Conservation (phyloP, 2,888 invertebrate species). For the Xanthia togata region DNA sequence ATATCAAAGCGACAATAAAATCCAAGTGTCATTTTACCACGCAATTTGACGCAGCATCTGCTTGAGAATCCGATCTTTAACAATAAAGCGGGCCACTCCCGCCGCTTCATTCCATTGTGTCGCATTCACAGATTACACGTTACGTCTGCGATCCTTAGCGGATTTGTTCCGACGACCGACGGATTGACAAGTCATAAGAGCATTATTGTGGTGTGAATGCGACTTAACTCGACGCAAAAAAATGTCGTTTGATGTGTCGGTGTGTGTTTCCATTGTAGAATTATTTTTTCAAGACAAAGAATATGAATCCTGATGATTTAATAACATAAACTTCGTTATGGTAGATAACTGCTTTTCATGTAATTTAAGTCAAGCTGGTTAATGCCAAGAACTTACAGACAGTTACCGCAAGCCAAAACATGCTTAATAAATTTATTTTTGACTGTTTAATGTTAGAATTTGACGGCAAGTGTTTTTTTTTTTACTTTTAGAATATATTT, state of each 20-base stretch:
- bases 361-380: background rate
- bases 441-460: background rate
- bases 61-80: conserved; percentile 35
- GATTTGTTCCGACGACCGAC: conserved; percentile 60
- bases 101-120: conserved; percentile 65
- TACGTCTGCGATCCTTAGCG: conserved; percentile 65
- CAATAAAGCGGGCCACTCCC: conserved; percentile 59
- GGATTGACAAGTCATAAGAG: conserved; percentile 70
- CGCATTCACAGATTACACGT: conserved; percentile 61
- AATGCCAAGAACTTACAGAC: background rate
- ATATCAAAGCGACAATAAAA: conserved; percentile 12
- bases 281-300: background rate
- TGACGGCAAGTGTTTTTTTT: background rate
- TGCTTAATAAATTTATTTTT: background rate
- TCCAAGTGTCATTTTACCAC: conserved; percentile 34
- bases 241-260: conserved; percentile 62
- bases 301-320: background rate
- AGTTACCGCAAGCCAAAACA: background rate
- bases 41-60: conserved; percentile 54
- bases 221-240: conserved; percentile 73
- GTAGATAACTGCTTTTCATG: background rate
- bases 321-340: background rate
- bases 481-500: background rate
- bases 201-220: conserved; percentile 71
- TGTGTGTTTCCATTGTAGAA: conserved; percentile 45